Conservation (phyloP, 2,888 invertebrate genomes). For the Venustoraphidia nigricollis region DNA sequence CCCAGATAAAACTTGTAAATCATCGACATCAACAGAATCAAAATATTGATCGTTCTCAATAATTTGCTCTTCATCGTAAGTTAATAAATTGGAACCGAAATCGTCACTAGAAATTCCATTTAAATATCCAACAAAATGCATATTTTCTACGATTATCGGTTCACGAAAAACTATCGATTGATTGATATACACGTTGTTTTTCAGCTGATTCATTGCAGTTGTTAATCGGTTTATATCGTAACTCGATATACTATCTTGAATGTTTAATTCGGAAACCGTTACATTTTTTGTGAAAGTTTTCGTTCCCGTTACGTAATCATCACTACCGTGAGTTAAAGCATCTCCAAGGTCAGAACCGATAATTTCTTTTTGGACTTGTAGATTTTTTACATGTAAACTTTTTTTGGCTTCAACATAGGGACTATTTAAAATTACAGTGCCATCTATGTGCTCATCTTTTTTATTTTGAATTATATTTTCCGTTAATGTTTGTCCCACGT, state of each 20-base stretch:
- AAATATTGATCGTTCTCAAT: conserved; percentile 18
- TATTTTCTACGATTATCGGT: conserved; percentile 21
- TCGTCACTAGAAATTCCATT: conserved; percentile 26
- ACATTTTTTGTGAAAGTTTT: conserved; percentile 19
- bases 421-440: conserved; percentile 13
- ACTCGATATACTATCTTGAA: conserved; percentile 11
- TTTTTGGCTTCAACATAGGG: conserved; percentile 10
- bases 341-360: conserved; percentile 21
- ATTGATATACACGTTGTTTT: conserved; percentile 10
- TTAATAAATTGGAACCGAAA: conserved; percentile 28
- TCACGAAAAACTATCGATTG: conserved; percentile 11
- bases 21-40: conserved; percentile 19
- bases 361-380: conserved; percentile 14
- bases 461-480: conserved; percentile 13
- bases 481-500: conserved; percentile 15
- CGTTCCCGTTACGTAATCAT: conserved; percentile 13
- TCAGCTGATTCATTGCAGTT: conserved; percentile 7
- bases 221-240: conserved; percentile 8
- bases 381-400: too few relatives aligned
- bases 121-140: conserved; percentile 25
- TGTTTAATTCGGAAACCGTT: conserved; percentile 16
- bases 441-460: conserved; percentile 14
- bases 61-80: conserved; percentile 21
- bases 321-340: conserved; percentile 16
- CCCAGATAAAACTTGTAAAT: conserved; percentile 21